These are phyloP conservation scores for Eupsilia transversa DNA, from an alignment of 2,888 invertebrate genomes.

Conservation along the genomic window DNA sequence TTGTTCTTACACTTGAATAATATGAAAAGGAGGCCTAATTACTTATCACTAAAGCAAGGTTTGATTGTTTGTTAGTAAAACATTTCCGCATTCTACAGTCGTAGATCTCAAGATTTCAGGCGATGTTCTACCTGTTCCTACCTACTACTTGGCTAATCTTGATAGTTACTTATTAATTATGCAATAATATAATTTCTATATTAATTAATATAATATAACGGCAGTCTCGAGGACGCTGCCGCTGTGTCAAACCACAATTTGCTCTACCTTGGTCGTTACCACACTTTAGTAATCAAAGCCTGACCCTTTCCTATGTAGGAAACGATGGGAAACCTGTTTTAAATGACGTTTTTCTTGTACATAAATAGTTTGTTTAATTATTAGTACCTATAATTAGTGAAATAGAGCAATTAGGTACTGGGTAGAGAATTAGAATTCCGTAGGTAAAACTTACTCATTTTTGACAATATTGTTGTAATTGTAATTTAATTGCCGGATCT, in stretches of 20 bases:
- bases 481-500: conserved; percentile 2
- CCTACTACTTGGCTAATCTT: not conserved
- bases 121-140: not conserved
- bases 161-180: not conserved
- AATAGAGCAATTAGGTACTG: not conserved
- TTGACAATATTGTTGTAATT: conserved; percentile 14
- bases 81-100: not conserved
- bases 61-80: not conserved
- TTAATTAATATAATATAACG: not conserved
- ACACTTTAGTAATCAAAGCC: not conserved
- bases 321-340: conserved; percentile 1
- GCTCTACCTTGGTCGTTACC: not conserved
- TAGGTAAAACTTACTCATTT: too few relatives aligned
- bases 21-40: not conserved
- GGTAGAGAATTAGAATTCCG: not conserved
- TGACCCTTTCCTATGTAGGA: not conserved
- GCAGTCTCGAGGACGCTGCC: not conserved
- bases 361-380: not conserved
- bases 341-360: not conserved
- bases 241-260: conserved; percentile 4
- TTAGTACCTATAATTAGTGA: not conserved
- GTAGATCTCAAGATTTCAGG: not conserved
- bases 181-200: not conserved
- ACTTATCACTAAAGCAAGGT: not conserved
- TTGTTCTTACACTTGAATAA: not conserved